These are phyloP conservation scores for Gerris buenoi DNA, from an alignment of 1,140 invertebrate species.

Conservation along the genomic window DNA sequence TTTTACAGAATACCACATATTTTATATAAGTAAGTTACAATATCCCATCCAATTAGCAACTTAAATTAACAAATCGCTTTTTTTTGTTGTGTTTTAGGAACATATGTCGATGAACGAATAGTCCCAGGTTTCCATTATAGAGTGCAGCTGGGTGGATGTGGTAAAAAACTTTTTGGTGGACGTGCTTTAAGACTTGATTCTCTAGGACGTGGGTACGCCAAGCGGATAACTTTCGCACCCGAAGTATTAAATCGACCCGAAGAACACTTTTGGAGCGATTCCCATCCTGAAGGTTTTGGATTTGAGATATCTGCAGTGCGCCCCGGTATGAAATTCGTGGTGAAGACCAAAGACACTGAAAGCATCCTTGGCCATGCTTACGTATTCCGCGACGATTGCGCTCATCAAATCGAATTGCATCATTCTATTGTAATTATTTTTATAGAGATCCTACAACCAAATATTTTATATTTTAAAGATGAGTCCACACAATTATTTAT, in stretches of 20 bases:
- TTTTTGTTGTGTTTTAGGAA: conserved; percentile 40
- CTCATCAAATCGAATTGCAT: conserved; percentile 43
- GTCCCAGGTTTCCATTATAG: conserved; percentile 55
- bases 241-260: conserved; percentile 47
- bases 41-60: too few species aligned
- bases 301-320: conserved; percentile 48
- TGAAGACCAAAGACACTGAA: conserved; percentile 32
- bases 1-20: background rate
- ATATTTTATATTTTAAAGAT: too few species aligned
- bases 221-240: conserved; percentile 54
- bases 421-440: conserved; percentile 38
- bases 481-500: too few species aligned
- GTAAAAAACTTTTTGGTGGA: conserved; percentile 43
- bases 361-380: conserved; percentile 41
- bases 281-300: conserved; percentile 50
- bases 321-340: conserved; percentile 46
- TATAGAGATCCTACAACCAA: too few species aligned
- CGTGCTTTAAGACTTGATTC: conserved; percentile 42
- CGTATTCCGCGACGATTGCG: conserved; percentile 42
- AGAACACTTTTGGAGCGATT: conserved; percentile 64
- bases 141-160: conserved; percentile 42
- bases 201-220: conserved; percentile 61
- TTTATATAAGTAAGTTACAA: too few species aligned
- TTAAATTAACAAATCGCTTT: background rate
- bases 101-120: conserved; percentile 53